A percentile compares a stretch with the other conserved stretches of the same genome.
Conservation (phyloP, 2,797 vertebrate genomes). For the Myotis daubentonii region DNA sequence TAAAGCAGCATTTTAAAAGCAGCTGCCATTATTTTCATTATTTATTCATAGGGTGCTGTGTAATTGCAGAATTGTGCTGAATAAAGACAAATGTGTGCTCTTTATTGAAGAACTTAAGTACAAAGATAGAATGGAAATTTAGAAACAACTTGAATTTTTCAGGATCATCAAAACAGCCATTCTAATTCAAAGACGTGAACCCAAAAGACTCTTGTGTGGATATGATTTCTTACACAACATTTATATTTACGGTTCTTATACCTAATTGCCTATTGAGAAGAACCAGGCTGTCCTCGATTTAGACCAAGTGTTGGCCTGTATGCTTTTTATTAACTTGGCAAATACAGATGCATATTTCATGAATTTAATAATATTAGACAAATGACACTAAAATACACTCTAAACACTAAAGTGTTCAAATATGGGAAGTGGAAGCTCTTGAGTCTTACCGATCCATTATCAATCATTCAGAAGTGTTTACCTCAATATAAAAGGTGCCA, state of each 20-base stretch:
- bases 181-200: background rate
- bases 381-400: background rate
- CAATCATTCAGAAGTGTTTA: background rate
- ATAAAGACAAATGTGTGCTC: slow-evolving; percentile 61
- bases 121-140: slow-evolving; percentile 53
- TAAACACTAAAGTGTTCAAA: background rate
- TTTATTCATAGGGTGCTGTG: slow-evolving; percentile 44
- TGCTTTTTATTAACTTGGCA: background rate
- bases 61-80: slow-evolving; percentile 54
- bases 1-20: slow-evolving; percentile 58
- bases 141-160: slow-evolving; percentile 14
- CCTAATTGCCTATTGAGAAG: background rate
- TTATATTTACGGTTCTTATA: background rate
- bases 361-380: slow-evolving; percentile 48
- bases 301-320: background rate
- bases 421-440: background rate
- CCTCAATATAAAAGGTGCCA: background rate
- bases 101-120: slow-evolving; percentile 38
- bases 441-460: background rate
- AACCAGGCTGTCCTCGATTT: background rate
- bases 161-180: slow-evolving; percentile 5
- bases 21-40: slow-evolving; percentile 59
- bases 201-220: background rate
- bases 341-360: background rate
- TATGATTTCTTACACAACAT: background rate